Evolutionary conservation across 2,888 invertebrate genomes (phyloP).

Genomic region (Lymantria monacha): DNA sequence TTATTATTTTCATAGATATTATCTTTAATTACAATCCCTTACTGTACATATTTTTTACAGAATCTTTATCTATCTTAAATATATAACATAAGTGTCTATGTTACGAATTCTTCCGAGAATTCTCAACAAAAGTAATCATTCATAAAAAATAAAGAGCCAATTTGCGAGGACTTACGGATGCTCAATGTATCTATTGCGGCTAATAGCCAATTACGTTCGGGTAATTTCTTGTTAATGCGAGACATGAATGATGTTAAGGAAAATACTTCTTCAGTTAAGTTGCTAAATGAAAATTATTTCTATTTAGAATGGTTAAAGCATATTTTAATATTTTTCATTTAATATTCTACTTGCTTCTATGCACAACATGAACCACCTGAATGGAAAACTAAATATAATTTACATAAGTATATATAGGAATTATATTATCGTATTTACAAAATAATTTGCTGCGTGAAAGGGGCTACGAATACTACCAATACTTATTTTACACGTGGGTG

Average conservation of each 20-base stretch:
- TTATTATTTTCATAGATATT: too few relatives aligned
- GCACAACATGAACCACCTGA: too few relatives aligned
- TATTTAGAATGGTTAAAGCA: neutral
- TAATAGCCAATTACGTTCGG: neutral
- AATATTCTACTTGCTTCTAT: neutral
- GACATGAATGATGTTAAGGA: neutral
- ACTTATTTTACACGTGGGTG: too few relatives aligned
- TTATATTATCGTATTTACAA: too few relatives aligned
- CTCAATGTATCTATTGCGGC: neutral
- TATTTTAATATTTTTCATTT: neutral
- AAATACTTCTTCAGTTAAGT: neutral
- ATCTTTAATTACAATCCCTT: too few relatives aligned
- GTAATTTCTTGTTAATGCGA: neutral
- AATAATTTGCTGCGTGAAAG: too few relatives aligned
- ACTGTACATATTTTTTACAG: too few relatives aligned
- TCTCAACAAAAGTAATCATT: neutral
- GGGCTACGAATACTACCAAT: too few relatives aligned
- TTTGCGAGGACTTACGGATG: neutral
- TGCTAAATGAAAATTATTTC: neutral
- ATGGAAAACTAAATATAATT: neutral
- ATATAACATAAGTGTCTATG: neutral
- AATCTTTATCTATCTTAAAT: too few relatives aligned
- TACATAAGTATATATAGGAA: neutral
- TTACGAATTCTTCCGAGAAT: neutral
- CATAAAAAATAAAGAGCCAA: neutral